These are phyloP conservation scores for Arion vulgaris DNA, from an alignment of 1,140 invertebrate species.

Conservation along the genomic window DNA sequence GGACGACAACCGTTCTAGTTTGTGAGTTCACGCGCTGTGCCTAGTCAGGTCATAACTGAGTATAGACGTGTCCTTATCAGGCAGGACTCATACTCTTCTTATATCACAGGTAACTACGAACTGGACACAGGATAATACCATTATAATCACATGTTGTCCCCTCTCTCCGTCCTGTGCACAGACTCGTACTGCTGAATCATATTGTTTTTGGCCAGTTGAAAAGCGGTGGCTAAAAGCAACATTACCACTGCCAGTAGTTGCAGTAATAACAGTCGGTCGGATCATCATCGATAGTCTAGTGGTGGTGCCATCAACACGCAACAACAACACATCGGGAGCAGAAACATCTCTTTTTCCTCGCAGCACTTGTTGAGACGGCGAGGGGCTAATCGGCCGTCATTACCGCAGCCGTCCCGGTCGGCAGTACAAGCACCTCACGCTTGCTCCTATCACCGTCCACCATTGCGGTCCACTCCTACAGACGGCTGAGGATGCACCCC, in stretches of 20 bases:
- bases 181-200: neutral
- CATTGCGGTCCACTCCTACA: constrained; percentile 48
- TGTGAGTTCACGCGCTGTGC: too few species aligned
- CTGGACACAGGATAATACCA: too few species aligned
- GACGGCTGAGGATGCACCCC: constrained; percentile 64
- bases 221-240: neutral
- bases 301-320: constrained; percentile 25
- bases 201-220: neutral
- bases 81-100: too few species aligned
- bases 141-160: too few species aligned
- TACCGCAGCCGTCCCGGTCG: constrained; percentile 34
- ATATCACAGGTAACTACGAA: too few species aligned
- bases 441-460: constrained; percentile 41
- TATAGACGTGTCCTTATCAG: too few species aligned
- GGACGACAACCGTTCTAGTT: too few species aligned
- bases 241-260: neutral
- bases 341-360: neutral
- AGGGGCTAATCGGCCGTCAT: constrained; percentile 41
- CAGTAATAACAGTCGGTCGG: neutral
- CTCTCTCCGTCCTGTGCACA: too few species aligned
- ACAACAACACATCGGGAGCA: neutral
- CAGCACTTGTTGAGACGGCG: constrained; percentile 42
- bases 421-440: constrained; percentile 6
- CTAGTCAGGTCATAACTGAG: too few species aligned
- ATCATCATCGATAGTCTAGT: neutral